phyloP scores from a whole-genome alignment of 2,888 invertebrate species.

The Zelleria hepariella region DNA sequence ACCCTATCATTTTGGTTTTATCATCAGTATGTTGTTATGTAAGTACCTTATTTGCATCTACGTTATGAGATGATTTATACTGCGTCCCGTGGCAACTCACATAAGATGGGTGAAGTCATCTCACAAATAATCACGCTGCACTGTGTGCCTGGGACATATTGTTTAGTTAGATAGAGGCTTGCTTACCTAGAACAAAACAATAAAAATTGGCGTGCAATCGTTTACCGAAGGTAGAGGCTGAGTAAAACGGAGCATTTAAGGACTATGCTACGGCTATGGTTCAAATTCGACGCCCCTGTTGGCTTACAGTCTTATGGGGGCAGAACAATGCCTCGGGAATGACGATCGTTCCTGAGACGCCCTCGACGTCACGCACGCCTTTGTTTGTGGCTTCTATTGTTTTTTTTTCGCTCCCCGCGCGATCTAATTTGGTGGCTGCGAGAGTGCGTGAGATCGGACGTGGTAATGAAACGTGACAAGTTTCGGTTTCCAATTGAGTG shows the following conservation, averaged over 20 bases:
- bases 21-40: too few species aligned
- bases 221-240: too few species aligned
- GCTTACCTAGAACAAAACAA: too few species aligned
- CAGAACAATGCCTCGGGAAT: slow-evolving; percentile 36
- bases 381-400: slow-evolving; percentile 47
- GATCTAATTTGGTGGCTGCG: slow-evolving; percentile 39
- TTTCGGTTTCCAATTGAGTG: neutral
- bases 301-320: slow-evolving; percentile 27
- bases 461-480: neutral
- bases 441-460: slow-evolving; percentile 31
- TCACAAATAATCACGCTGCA: too few species aligned
- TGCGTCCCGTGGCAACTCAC: too few species aligned
- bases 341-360: slow-evolving; percentile 39
- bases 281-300: slow-evolving; percentile 29
- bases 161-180: too few species aligned
- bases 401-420: slow-evolving; percentile 27
- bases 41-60: too few species aligned
- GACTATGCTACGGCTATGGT: slow-evolving; percentile 15
- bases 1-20: too few species aligned
- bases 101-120: too few species aligned
- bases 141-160: too few species aligned
- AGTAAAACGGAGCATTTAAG: slow-evolving; percentile 21
- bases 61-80: too few species aligned
- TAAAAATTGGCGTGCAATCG: too few species aligned
- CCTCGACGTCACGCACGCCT: slow-evolving; percentile 44